Evolutionary conservation across 2,113 vertebrate species (phyloP), one percentile per base, ranked within the genome.

Genomic region (Spilogale gracilis): DNA sequence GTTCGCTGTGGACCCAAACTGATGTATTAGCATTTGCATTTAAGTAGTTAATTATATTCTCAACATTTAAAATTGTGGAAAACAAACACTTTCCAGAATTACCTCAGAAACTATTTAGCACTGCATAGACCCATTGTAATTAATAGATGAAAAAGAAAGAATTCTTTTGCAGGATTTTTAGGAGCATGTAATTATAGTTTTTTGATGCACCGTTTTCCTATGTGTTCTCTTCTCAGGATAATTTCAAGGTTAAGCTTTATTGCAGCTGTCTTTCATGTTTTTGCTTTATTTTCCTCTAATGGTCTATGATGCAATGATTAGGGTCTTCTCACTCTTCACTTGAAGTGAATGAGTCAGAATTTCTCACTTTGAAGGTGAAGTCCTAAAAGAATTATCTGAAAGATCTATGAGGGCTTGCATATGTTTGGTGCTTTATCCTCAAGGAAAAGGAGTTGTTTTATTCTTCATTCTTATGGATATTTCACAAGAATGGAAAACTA

Each of bases 21-120:
- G 45, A 65, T 91, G 21, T 97, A 97, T 97, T 97, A 97, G 65
- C 69, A 94, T 98, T 97, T 91, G 89, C 48, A 91, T 96, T 93
- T 97, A 97, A 97, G 97, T 81, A 92, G 96, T 87, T 97, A 97
- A 97, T 97, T 97, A 96, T 96, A 96, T 95, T 94, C 96, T 96
- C 65, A 97, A 90, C 58, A 90, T 94, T 96, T 89, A 93, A 87
- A 96, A 96, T 96, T 92, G 60, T 96, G 80, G 92, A 97, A 98
- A 97, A 89, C 86, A 97, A 96, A 97, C 94, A 94, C 78, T 95
- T 97, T 91, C 92, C 50, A 89, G 89, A 96, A 97, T 95, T 96
- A 76, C 81, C 96, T 96, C 32, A 91, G 94, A 79, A 94, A 88
- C 92, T 54, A n/a, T 60, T 97, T 83, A 96, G 74, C 69, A 38